A percentile compares a stretch with the other conserved stretches of the same genome.
phyloP scores from a whole-genome alignment of 2,113 vertebrate species.

The Cheirogaleus medius region DNA sequence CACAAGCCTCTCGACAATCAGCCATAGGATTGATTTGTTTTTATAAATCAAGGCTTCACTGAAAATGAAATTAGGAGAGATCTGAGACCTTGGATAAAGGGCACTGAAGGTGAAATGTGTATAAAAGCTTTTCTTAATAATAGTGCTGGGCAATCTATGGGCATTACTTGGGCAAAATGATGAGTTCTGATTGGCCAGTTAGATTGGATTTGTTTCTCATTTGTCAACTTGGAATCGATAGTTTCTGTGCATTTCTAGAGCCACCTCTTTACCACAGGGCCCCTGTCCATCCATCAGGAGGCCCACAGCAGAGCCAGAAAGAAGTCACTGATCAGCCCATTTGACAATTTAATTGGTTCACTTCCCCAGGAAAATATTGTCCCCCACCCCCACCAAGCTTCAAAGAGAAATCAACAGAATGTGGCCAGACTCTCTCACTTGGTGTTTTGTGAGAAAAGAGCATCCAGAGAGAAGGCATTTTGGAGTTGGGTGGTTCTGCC shows the following conservation, averaged over 20 bases:
- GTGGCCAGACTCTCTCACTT: background rate
- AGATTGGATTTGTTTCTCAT: slow-evolving; percentile 53
- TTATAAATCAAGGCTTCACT: background rate
- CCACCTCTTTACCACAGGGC: slow-evolving; percentile 55
- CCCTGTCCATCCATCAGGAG: slow-evolving; percentile 44
- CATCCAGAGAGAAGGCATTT: background rate
- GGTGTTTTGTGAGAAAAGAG: background rate
- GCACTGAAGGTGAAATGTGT: slow-evolving; percentile 1
- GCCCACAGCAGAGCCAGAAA: slow-evolving; percentile 18
- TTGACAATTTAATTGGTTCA: slow-evolving; percentile 54
- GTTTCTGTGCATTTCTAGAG: slow-evolving; percentile 33
- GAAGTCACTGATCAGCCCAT: background rate
- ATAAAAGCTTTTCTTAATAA: slow-evolving; percentile 50
- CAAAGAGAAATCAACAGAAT: slow-evolving; percentile 47
- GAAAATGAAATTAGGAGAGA: slow-evolving; percentile 24
- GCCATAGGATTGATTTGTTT: background rate
- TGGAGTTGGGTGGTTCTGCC: background rate
- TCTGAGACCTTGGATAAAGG: slow-evolving; percentile 7
- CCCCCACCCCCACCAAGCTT: background rate
- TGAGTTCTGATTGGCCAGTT: slow-evolving; percentile 41
- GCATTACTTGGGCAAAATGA: slow-evolving; percentile 10
- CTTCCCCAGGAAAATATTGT: slow-evolving; percentile 54
- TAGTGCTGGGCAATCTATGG: background rate
- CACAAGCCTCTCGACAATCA: background rate
- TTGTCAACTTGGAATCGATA: slow-evolving; percentile 70